Conservation (phyloP, 35 echinoderm and acorn worm species). For the Holothuria glaberrima region DNA sequence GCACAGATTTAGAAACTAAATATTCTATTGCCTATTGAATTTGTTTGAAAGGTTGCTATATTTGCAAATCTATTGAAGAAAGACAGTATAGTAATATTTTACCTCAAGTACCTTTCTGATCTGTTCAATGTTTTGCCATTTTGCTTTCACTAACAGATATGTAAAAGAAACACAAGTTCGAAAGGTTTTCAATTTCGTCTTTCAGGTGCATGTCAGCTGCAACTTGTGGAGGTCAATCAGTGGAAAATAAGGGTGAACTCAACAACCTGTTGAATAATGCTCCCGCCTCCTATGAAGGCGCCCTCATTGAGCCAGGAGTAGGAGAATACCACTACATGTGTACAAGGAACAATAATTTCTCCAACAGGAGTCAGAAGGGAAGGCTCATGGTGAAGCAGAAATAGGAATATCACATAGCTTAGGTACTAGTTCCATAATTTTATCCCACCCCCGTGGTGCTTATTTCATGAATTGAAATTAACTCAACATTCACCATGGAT, state of each 20-base stretch:
- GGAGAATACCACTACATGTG: constrained; percentile 91
- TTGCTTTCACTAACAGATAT: too few relatives aligned
- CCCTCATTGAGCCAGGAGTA: constrained; percentile 71
- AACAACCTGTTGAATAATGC: constrained; percentile 92
- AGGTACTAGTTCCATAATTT: background rate
- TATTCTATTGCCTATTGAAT: too few relatives aligned
- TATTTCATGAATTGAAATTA: too few relatives aligned
- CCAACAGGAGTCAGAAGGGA: constrained; percentile 93
- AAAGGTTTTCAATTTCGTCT: background rate
- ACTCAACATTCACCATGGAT: too few relatives aligned
- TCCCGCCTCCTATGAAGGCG: constrained; percentile 82
- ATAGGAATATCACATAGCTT: background rate
- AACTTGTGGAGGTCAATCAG: constrained; percentile 75
- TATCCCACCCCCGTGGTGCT: background rate
- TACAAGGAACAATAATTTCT: constrained; percentile 96
- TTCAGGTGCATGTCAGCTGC: constrained; percentile 77
- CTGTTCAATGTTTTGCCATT: too few relatives aligned
- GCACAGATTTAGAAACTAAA: too few relatives aligned
- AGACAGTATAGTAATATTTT: too few relatives aligned
- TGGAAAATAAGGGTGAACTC: constrained; percentile 74
- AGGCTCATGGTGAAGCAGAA: constrained; percentile 59
- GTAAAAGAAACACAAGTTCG: too few relatives aligned
- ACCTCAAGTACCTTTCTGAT: too few relatives aligned
- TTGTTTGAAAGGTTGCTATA: too few relatives aligned
- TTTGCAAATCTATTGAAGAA: too few relatives aligned